Evolutionary conservation across 2,113 vertebrate genomes (phyloP).

Genomic region (Panurus biarmicus): DNA sequence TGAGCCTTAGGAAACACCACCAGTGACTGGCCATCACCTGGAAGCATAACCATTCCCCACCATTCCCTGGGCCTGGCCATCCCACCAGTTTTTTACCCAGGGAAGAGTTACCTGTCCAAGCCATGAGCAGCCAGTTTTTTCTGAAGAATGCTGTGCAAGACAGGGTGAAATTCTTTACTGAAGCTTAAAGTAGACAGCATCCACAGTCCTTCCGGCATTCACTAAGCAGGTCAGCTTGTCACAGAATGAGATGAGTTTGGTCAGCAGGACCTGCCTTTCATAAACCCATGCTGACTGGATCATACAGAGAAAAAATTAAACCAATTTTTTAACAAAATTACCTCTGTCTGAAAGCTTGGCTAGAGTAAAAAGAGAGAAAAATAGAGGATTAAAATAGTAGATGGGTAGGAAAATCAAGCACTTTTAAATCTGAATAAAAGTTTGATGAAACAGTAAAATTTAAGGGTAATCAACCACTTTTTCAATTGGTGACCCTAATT

Average conservation of each 20-base stretch:
- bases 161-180: not conserved
- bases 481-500: not conserved
- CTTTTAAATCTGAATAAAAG: not conserved
- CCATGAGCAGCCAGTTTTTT: not conserved
- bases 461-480: not conserved
- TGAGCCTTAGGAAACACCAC: too few species aligned
- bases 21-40: too few species aligned
- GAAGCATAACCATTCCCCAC: not conserved
- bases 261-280: not conserved
- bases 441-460: not conserved
- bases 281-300: not conserved
- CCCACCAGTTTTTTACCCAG: not conserved
- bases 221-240: not conserved
- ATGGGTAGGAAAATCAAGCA: not conserved
- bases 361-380: conserved; percentile 15
- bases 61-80: not conserved
- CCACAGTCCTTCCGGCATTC: fast-evolving
- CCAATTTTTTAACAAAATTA: not conserved
- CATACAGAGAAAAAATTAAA: conserved; percentile 8
- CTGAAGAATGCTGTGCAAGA: not conserved
- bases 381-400: not conserved
- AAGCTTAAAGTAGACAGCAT: not conserved
- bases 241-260: not conserved
- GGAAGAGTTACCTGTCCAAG: not conserved
- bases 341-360: not conserved